Evolutionary conservation across 2,797 vertebrate species (phyloP).

Genomic region (Typhlichthys subterraneus): DNA sequence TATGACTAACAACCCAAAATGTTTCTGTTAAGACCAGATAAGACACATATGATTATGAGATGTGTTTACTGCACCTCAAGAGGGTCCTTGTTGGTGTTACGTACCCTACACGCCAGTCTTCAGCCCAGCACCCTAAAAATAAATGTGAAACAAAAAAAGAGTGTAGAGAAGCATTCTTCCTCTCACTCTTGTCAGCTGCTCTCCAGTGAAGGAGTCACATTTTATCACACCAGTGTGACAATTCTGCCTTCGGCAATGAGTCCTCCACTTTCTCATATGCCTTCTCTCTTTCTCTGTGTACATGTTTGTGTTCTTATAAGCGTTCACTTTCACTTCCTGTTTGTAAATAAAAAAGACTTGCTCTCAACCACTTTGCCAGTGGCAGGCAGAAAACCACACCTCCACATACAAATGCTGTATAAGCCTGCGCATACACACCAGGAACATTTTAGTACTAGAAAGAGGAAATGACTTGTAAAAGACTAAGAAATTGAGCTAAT

Average conservation of each 20-base stretch:
- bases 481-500: no score
- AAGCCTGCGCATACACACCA: no score
- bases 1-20: neutral
- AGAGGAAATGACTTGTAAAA: no score
- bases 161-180: neutral
- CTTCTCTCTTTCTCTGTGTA: neutral
- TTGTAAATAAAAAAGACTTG: no score
- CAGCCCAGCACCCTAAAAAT: constrained; percentile 7
- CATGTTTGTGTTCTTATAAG: neutral
- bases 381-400: no score
- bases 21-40: constrained; percentile 25
- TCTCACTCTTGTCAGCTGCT: constrained; percentile 3
- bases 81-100: constrained; percentile 8
- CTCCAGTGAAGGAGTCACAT: constrained; percentile 28
- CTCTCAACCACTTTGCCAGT: neutral
- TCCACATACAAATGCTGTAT: no score
- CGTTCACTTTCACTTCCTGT: neutral
- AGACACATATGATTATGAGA: constrained; percentile 4
- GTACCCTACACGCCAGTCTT: constrained; percentile 4
- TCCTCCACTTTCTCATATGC: neutral
- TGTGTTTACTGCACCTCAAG: neutral
- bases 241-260: constrained; percentile 1
- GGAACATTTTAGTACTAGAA: no score
- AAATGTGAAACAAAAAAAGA: constrained; percentile 13
- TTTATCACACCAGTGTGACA: constrained; percentile 46